Conservation (phyloP, 2,113 vertebrate genomes). For the Chrysemys picta region DNA sequence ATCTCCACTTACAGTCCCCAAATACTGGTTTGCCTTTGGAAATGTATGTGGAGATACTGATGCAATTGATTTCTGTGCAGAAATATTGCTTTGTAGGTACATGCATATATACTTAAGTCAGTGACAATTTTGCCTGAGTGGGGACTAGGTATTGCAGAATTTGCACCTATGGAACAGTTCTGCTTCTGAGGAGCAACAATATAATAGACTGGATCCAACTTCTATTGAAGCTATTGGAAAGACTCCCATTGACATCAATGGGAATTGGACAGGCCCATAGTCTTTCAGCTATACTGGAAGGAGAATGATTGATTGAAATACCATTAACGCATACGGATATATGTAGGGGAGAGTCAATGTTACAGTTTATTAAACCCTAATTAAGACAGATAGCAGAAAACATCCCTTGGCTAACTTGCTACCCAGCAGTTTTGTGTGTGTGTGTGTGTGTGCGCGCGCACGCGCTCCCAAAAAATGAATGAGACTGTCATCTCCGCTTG, state of each 20-base stretch:
- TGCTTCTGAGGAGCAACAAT: not conserved
- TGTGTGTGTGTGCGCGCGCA: too few species aligned
- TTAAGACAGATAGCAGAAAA: conserved; percentile 47
- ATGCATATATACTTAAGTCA: too few species aligned
- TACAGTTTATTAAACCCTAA: conserved; percentile 39
- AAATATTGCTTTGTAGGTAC: accelerated
- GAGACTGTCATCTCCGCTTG: not conserved
- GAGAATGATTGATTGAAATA: not conserved
- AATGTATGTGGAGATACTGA: not conserved
- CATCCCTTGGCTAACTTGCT: conserved; percentile 38
- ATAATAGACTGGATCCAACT: not conserved
- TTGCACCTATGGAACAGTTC: not conserved
- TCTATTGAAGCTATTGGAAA: accelerated
- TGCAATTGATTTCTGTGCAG: not conserved
- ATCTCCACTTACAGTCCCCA: accelerated
- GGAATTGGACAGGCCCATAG: not conserved
- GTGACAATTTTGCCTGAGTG: not conserved
- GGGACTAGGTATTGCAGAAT: accelerated
- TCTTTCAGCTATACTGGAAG: not conserved
- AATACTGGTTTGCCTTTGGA: too few species aligned
- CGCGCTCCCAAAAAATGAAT: not conserved
- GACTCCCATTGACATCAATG: not conserved
- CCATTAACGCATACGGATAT: not conserved
- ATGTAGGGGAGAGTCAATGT: not conserved
- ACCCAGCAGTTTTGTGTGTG: not conserved